A percentile compares a stretch with the other conserved stretches of the same genome.
These are phyloP conservation scores for Lycopodina hypogea DNA, from an alignment of 37 sponge, comb jelly and placozoan species.

Conservation along the genomic window DNA sequence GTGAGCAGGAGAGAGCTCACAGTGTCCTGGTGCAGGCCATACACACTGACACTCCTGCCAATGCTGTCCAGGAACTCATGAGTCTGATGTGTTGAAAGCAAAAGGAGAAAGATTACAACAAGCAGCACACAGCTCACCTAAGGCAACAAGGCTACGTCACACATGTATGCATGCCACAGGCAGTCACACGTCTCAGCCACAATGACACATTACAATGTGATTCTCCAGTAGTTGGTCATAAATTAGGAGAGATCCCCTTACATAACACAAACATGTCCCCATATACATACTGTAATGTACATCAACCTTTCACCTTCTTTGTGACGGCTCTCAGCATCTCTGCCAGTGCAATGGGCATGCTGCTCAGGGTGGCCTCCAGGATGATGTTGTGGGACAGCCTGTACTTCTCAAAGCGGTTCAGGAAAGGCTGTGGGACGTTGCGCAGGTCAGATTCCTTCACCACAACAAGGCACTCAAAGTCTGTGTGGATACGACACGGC, in stretches of 20 bases:
- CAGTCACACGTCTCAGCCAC: no score
- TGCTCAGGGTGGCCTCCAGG: slow-evolving; percentile 55
- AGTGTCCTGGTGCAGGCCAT: slow-evolving; percentile 62
- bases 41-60: slow-evolving; percentile 26
- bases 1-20: slow-evolving; percentile 53
- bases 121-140: no score
- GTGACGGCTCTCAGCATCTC: slow-evolving; percentile 42
- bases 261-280: no score
- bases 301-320: slow-evolving; percentile 51
- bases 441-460: slow-evolving; percentile 52
- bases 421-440: slow-evolving; percentile 71
- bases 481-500: slow-evolving; percentile 72
- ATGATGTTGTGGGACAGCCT: slow-evolving; percentile 61
- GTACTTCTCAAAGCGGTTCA: slow-evolving; percentile 92
- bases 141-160: no score
- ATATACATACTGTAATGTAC: no score
- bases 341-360: slow-evolving; percentile 48
- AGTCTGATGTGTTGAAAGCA: slow-evolving; percentile 19
- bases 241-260: no score
- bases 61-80: slow-evolving; percentile 55
- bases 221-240: no score
- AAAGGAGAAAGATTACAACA: no score
- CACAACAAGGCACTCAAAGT: slow-evolving; percentile 85
- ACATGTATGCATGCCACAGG: no score
- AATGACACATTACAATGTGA: no score